phyloP scores from a whole-genome alignment of 2,888 invertebrate species.

The Carabus problematicus region DNA sequence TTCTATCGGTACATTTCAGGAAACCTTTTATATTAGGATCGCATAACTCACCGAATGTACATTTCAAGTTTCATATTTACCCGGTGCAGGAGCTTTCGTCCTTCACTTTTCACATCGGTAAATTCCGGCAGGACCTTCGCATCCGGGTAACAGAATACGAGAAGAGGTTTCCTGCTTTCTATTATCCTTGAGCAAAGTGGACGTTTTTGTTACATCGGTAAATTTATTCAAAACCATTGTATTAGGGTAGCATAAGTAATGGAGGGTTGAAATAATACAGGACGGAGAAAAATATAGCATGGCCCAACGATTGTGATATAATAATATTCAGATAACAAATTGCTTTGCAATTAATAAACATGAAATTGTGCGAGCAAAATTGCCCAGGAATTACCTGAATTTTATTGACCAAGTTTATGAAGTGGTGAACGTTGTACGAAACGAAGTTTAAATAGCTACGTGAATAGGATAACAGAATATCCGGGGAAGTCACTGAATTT shows the following conservation, averaged over 20 bases:
- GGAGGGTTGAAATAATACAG: constrained; percentile 5
- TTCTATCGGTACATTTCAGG: no score
- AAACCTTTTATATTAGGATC: no score
- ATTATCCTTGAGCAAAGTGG: no score
- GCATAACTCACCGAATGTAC: no score
- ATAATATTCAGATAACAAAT: constrained; percentile 32
- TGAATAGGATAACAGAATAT: constrained; percentile 24
- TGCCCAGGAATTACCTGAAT: constrained; percentile 31
- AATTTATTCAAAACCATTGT: constrained; percentile 39
- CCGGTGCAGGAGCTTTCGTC: no score
- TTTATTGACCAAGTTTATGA: constrained; percentile 36
- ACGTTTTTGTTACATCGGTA: constrained; percentile 17
- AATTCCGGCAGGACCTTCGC: no score
- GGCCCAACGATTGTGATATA: constrained; percentile 13
- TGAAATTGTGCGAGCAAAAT: constrained; percentile 32
- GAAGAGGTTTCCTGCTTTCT: no score
- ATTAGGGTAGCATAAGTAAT: constrained; percentile 15
- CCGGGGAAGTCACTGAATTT: constrained; percentile 7
- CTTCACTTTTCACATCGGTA: no score
- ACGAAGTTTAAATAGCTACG: constrained; percentile 26
- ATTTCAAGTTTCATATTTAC: no score
- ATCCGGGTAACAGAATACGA: no score
- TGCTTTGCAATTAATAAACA: constrained; percentile 34
- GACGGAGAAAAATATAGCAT: neutral
- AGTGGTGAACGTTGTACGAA: constrained; percentile 30